These are phyloP conservation scores for Geophilus truncorum DNA, from an alignment of 2,888 invertebrate species.

Conservation along the genomic window DNA sequence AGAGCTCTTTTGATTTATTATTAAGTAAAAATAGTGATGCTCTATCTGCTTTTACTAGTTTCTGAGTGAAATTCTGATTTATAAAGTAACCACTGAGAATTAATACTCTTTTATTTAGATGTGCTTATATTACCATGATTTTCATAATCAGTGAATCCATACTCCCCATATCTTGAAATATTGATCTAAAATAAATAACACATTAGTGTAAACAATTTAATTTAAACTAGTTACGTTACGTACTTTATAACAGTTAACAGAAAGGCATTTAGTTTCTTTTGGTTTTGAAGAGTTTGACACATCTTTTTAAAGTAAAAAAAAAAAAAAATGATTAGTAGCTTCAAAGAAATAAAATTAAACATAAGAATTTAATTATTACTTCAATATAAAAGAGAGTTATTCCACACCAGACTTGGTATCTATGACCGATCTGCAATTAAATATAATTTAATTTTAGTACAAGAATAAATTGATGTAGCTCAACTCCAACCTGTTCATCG, in stretches of 20 bases:
- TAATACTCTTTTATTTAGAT: neutral
- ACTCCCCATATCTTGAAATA: slow-evolving; percentile 82
- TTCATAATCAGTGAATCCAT: slow-evolving; percentile 75
- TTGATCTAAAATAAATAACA: slow-evolving; percentile 61
- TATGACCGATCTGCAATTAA: slow-evolving; percentile 53
- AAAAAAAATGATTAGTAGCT: slow-evolving; percentile 31
- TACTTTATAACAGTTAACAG: slow-evolving; percentile 74
- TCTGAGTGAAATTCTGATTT: slow-evolving; percentile 65
- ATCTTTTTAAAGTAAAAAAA: too few relatives aligned
- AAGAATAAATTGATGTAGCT: slow-evolving; percentile 35
- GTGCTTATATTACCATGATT: slow-evolving; percentile 57
- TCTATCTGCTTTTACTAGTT: slow-evolving; percentile 73
- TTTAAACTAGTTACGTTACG: too few relatives aligned
- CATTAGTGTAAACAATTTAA: neutral
- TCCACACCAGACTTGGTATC: slow-evolving; percentile 65
- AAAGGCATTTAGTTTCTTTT: slow-evolving; percentile 69
- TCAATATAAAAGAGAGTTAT: slow-evolving; percentile 65
- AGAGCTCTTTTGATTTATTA: slow-evolving; percentile 64
- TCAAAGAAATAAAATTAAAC: neutral
- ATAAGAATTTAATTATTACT: slow-evolving; percentile 40
- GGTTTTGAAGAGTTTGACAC: slow-evolving; percentile 63
- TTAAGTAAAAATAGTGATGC: slow-evolving; percentile 79
- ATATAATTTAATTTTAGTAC: neutral
- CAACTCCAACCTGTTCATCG: slow-evolving; percentile 66
- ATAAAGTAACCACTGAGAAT: neutral